Conservation (phyloP, 1,140 invertebrate genomes). For the Atta colombica region DNA sequence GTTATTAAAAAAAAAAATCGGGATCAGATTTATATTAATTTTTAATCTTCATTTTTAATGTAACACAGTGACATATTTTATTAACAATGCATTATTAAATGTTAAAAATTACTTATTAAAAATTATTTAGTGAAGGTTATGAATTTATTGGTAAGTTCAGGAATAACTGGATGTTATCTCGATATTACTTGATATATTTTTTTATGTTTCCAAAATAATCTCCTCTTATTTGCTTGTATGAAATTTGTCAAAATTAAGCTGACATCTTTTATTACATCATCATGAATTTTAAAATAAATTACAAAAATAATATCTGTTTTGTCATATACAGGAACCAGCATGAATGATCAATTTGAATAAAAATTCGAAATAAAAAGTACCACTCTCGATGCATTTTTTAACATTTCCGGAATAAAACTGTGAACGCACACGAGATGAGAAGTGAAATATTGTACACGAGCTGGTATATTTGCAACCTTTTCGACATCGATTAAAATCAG, state of each 20-base stretch:
- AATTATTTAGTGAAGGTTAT: neutral
- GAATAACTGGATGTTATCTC: neutral
- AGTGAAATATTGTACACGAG: neutral
- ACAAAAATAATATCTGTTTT: slow-evolving; percentile 16
- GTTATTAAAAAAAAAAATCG: neutral
- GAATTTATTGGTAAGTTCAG: neutral
- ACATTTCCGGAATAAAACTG: slow-evolving; percentile 24
- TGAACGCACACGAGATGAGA: neutral
- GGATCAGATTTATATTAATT: neutral
- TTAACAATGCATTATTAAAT: neutral
- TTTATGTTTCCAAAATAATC: slow-evolving; percentile 8
- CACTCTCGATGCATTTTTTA: neutral
- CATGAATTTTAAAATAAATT: neutral
- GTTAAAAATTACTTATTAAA: neutral
- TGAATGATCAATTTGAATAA: neutral
- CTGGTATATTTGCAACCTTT: neutral
- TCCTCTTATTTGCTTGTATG: neutral
- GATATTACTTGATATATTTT: neutral
- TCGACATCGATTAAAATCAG: slow-evolving; percentile 41
- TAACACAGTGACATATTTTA: neutral
- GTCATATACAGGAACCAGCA: neutral
- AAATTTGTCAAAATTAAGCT: neutral
- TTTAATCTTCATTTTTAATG: neutral
- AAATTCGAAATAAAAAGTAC: neutral
- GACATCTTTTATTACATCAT: neutral